These are phyloP conservation scores for Anoplolepis gracilipes DNA, from an alignment of 1,140 invertebrate genomes.

Conservation along the genomic window DNA sequence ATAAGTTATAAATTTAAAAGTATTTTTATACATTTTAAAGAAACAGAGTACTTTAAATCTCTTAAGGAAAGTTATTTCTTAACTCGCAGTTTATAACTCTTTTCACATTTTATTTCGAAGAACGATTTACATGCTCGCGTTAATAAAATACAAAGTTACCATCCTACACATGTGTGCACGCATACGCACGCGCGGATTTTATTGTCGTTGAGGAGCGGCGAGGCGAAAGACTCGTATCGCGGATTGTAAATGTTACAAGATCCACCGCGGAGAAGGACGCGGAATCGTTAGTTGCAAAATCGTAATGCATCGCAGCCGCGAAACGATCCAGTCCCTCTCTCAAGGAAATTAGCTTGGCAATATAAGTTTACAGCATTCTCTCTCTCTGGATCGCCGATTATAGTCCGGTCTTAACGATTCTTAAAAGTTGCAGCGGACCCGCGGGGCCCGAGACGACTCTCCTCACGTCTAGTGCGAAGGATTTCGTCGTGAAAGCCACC, in stretches of 20 bases:
- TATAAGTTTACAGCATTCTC: constrained; percentile 75
- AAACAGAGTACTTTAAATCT: not conserved
- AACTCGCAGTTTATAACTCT: constrained; percentile 32
- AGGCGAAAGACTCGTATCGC: constrained; percentile 47
- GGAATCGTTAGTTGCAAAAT: constrained; percentile 63
- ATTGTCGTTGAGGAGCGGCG: constrained; percentile 23
- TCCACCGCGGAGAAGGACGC: constrained; percentile 33
- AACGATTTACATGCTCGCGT: constrained; percentile 16
- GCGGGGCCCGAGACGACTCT: constrained; percentile 48
- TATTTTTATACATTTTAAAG: not conserved
- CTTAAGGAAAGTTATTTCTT: not conserved
- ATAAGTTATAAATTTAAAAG: not conserved
- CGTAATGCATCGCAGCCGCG: constrained; percentile 29
- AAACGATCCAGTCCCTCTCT: constrained; percentile 53
- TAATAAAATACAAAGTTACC: constrained; percentile 39
- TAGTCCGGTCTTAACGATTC: constrained; percentile 76
- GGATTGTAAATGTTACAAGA: constrained; percentile 50
- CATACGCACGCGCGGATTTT: constrained; percentile 2
- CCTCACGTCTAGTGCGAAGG: constrained; percentile 54
- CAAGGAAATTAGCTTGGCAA: constrained; percentile 61
- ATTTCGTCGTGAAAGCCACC: constrained; percentile 54
- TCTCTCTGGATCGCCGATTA: constrained; percentile 72
- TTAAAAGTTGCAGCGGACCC: constrained; percentile 71
- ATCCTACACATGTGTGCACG: not conserved
- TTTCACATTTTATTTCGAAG: constrained; percentile 21